Evolutionary conservation across 2,113 vertebrate genomes (phyloP).

Genomic region (Urocolius indicus): DNA sequence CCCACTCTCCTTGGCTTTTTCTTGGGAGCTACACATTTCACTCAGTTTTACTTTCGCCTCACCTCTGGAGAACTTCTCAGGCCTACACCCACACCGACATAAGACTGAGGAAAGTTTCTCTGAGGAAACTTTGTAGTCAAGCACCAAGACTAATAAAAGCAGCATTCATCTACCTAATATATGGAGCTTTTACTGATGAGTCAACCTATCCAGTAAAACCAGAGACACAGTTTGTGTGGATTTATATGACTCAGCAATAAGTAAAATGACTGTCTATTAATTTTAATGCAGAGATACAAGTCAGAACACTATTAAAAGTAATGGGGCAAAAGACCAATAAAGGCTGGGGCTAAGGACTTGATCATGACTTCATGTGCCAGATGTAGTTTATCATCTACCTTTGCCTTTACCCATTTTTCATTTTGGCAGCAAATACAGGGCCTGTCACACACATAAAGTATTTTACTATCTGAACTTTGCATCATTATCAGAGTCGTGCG

Average conservation of each 20-base stretch:
- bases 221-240: background rate
- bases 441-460: background rate
- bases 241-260: background rate
- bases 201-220: background rate
- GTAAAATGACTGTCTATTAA: background rate
- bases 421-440: background rate
- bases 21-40: background rate
- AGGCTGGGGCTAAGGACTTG: background rate
- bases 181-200: slow-evolving; percentile 34
- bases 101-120: background rate
- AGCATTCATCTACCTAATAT: slow-evolving; percentile 37
- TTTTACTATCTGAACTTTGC: background rate
- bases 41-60: background rate
- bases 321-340: background rate
- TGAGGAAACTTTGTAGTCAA: background rate
- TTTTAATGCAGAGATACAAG: background rate
- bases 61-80: slow-evolving; percentile 42
- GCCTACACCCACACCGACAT: background rate
- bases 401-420: background rate
- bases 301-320: background rate
- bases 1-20: background rate
- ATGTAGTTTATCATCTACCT: background rate
- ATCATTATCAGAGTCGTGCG: background rate
- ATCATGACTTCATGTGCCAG: background rate
- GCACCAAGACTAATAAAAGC: slow-evolving; percentile 8